These are phyloP conservation scores for Oryzias melastigma DNA, from an alignment of 2,113 vertebrate species.

Conservation along the genomic window DNA sequence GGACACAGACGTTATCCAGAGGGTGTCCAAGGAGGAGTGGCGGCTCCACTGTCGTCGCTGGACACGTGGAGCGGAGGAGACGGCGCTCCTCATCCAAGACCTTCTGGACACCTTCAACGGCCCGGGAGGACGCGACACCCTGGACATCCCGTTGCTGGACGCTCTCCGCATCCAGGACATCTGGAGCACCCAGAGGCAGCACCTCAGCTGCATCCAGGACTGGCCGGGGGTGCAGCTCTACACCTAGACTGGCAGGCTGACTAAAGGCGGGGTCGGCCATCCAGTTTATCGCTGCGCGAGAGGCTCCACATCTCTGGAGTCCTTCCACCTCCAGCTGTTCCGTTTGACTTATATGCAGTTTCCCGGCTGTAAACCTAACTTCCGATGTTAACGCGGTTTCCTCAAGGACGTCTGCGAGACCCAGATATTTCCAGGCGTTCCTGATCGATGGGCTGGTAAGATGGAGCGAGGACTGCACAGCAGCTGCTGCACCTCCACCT, in stretches of 20 bases:
- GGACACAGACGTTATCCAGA: too few relatives aligned
- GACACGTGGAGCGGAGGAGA: background rate
- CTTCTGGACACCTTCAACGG: too few relatives aligned
- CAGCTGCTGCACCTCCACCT: background rate
- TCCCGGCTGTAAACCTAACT: background rate
- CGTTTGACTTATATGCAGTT: background rate
- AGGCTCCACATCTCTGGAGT: background rate
- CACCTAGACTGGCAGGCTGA: background rate
- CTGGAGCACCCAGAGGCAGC: too few relatives aligned
- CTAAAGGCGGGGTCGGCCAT: too few relatives aligned
- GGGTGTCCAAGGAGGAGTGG: background rate
- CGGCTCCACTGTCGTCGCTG: background rate
- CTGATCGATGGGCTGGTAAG: constrained; percentile 1
- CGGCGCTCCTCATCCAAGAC: background rate
- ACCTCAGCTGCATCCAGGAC: too few relatives aligned
- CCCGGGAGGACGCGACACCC: too few relatives aligned
- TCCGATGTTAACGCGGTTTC: background rate
- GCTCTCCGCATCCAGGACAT: too few relatives aligned
- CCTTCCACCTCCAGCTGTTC: background rate
- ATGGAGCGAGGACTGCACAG: background rate
- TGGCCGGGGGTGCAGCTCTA: background rate
- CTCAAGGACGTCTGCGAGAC: background rate
- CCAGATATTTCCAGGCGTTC: background rate
- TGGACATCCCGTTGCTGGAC: too few relatives aligned
- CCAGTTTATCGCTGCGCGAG: too few relatives aligned